Percentiles rank a stretch among this genome's conserved stretches.
Conservation (phyloP, 2,888 invertebrate species). For the Bedellia somnulentella region DNA sequence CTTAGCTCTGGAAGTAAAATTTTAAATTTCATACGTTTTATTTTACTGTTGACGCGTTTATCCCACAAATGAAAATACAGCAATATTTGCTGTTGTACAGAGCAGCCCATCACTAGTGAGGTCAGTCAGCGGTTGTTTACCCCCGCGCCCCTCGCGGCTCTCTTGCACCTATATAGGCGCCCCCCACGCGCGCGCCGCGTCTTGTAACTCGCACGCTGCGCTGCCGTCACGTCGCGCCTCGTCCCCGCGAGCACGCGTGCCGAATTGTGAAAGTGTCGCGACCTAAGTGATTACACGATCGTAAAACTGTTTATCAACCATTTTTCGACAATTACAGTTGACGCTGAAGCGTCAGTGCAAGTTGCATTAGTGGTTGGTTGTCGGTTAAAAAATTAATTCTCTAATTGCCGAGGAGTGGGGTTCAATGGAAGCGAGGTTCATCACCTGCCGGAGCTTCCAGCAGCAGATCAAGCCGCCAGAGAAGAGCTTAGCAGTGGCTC, state of each 20-base stretch:
- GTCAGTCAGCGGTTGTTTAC: slow-evolving; percentile 25
- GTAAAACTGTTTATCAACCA: too few species aligned
- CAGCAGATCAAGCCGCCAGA: slow-evolving; percentile 60
- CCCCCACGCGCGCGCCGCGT: slow-evolving; percentile 51
- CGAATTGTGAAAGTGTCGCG: slow-evolving; percentile 53
- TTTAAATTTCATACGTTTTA: too few species aligned
- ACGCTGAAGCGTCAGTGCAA: slow-evolving; percentile 1
- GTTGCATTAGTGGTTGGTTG: not conserved
- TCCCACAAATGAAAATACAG: too few species aligned
- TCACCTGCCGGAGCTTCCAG: slow-evolving; percentile 57
- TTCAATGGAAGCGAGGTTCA: slow-evolving; percentile 64
- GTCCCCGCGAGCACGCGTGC: slow-evolving; percentile 35
- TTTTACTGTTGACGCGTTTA: too few species aligned
- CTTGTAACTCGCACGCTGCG: slow-evolving; percentile 14
- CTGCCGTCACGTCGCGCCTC: slow-evolving; percentile 8
- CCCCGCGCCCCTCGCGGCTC: slow-evolving; percentile 15
- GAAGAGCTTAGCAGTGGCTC: slow-evolving; percentile 47
- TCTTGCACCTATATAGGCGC: slow-evolving; percentile 30
- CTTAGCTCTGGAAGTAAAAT: too few species aligned
- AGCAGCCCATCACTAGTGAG: slow-evolving; percentile 36
- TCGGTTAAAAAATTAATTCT: not conserved
- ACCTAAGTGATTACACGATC: slow-evolving; percentile 36
- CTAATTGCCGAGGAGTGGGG: slow-evolving; percentile 31
- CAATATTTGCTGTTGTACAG: too few species aligned
- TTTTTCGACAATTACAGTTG: slow-evolving; percentile 46